Evolutionary conservation across 2,797 vertebrate species (phyloP), one percentile per base, ranked within the genome.

Genomic region (Eleutherodactylus coqui): DNA sequence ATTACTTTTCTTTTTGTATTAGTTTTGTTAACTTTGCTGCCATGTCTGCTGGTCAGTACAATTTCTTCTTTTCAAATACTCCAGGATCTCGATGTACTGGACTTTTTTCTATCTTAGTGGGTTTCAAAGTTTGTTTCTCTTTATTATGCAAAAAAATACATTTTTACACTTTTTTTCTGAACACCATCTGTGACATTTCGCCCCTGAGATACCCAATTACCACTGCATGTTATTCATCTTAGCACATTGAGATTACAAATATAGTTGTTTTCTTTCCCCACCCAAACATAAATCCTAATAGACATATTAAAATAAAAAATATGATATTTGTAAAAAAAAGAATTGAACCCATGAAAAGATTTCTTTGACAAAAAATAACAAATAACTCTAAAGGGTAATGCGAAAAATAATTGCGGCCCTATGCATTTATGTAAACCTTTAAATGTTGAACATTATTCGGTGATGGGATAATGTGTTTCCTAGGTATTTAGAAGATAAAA

Each of bases 101-200:
- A 43, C 16, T 43, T 43, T 67, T 36, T 70, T 64, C 34, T 72
- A 43, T 43, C n/a, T 27, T 43, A 43, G 21, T 5, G 69, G 69
- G 43, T 72, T 72, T 51, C 27, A 58, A 78, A 78, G 53, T n/a
- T 58, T 58, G 32, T 36, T 78, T 77, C 41, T 58, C 58, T 58
- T 41, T 78, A 58, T 58, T 55, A 78, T 78, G 53, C 51, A n/a
- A 75, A 88, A 32, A 89, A 81, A 88, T 80, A 76, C 90, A 88
- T 90, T 85, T 78, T 38, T 78, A 16, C 10, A 55, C 34, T 77
- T 34, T 51, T 49, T 76, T 89, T 92, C 10, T 62, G 27, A 21
- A 27, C 14, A 76, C 24, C 13, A 41, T 38, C 36, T 75, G 29
- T 76, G 72, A 84, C 82, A 76, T 76, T 76, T 84, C 82, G 76